phyloP scores from a whole-genome alignment of 2,797 vertebrate genomes.

The Bucorvus abyssinicus region DNA sequence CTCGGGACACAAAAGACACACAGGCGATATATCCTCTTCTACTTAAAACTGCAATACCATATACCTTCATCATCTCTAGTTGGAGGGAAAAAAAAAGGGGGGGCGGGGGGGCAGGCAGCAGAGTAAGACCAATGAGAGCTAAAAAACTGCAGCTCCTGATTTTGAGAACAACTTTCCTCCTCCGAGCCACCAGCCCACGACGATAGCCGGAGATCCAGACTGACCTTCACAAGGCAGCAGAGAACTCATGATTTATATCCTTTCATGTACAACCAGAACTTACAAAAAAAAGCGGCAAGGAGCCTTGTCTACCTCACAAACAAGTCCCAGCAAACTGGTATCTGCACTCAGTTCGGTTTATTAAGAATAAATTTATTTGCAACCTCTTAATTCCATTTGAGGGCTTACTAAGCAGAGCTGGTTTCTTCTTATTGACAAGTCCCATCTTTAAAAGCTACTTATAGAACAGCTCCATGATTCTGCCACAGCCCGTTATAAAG shows the following conservation, averaged over 20 bases:
- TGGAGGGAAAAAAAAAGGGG: neutral
- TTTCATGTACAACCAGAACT: neutral
- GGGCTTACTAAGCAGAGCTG: neutral
- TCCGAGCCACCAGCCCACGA: neutral
- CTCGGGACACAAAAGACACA: neutral
- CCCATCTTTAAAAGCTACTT: neutral
- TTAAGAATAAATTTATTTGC: neutral
- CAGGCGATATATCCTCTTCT: rapidly evolving
- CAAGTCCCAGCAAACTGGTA: neutral
- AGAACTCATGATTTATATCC: neutral
- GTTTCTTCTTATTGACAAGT: neutral
- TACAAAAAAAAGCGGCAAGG: neutral
- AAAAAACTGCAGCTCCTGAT: neutral
- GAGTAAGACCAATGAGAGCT: rapidly evolving
- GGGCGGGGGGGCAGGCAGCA: too few species aligned
- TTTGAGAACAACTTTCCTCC: neutral
- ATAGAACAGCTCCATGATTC: neutral
- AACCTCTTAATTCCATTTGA: neutral
- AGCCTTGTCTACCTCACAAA: neutral
- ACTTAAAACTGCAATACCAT: rapidly evolving
- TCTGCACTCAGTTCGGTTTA: neutral
- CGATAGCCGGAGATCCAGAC: neutral
- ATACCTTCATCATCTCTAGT: rapidly evolving
- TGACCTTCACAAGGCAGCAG: neutral
- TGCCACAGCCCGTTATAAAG: neutral